Evolutionary conservation across 2,797 vertebrate genomes (phyloP).

Genomic region (Notolabrus celidotus): DNA sequence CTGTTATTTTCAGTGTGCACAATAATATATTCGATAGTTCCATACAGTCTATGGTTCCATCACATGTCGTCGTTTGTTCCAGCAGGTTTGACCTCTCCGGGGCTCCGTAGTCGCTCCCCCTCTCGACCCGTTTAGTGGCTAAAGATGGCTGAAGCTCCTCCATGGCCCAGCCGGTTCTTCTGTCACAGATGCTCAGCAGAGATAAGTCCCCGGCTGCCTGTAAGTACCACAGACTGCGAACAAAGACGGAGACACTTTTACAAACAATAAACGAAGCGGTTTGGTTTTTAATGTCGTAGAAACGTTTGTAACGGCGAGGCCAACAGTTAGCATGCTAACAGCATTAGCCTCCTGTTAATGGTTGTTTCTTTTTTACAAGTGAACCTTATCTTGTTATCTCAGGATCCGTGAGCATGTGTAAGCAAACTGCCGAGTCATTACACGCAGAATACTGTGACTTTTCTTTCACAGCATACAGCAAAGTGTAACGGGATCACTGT

Average conservation of each 20-base stretch:
- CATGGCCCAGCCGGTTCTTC: conserved; percentile 93
- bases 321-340: conserved; percentile 65
- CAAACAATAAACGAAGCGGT: neutral
- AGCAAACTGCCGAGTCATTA: conserved; percentile 1
- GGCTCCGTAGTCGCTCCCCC: conserved; percentile 69
- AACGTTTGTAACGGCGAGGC: conserved; percentile 5
- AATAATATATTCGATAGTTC: too few relatives aligned
- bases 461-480: neutral
- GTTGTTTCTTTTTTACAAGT: conserved; percentile 23
- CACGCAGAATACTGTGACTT: rapidly evolving
- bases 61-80: conserved; percentile 38
- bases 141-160: conserved; percentile 96
- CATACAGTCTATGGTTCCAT: neutral
- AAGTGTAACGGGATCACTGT: rapidly evolving
- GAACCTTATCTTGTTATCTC: conserved; percentile 37
- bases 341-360: conserved; percentile 43
- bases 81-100: conserved; percentile 63
- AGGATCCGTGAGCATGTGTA: conserved; percentile 7
- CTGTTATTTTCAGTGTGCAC: too few relatives aligned
- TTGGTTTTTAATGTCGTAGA: neutral
- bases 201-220: conserved; percentile 93
- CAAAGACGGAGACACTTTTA: neutral
- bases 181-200: conserved; percentile 96
- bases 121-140: conserved; percentile 54
- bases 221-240: conserved; percentile 74